A percentile compares a stretch with the other conserved stretches of the same genome.
Conservation (phyloP, 2,113 vertebrate species). For the Psammodynastes pulverulentus region DNA sequence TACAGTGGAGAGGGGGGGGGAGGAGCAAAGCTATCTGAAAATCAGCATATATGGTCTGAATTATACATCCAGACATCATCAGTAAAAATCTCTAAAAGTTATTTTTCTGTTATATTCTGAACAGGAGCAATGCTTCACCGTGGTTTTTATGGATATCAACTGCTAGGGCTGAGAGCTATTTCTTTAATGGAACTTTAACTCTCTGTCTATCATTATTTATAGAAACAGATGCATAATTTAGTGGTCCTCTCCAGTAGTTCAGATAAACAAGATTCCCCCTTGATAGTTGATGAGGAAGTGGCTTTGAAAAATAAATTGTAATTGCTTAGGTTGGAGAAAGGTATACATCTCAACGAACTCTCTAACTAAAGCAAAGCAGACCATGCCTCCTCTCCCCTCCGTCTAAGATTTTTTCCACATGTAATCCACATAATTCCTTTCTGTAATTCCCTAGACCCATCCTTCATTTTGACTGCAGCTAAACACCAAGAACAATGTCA, state of each 20-base stretch:
- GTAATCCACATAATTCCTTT: not conserved
- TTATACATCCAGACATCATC: not conserved
- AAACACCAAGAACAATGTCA: not conserved
- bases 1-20: not conserved
- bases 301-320: not conserved
- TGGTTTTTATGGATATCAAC: not conserved
- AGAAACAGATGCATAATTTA: not conserved
- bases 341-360: not conserved
- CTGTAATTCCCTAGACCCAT: not conserved
- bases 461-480: not conserved
- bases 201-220: not conserved
- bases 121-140: not conserved
- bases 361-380: not conserved
- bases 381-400: not conserved
- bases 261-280: not conserved
- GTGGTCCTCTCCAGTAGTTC: not conserved
- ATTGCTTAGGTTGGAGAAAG: not conserved
- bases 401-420: not conserved
- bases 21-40: conserved; percentile 21
- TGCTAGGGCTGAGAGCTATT: not conserved
- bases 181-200: not conserved
- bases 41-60: conserved; percentile 1
- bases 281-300: not conserved
- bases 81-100: not conserved
- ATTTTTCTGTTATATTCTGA: conserved; percentile 20